Conservation (phyloP, 2,888 invertebrate genomes). For the Lasioglossum morio region DNA sequence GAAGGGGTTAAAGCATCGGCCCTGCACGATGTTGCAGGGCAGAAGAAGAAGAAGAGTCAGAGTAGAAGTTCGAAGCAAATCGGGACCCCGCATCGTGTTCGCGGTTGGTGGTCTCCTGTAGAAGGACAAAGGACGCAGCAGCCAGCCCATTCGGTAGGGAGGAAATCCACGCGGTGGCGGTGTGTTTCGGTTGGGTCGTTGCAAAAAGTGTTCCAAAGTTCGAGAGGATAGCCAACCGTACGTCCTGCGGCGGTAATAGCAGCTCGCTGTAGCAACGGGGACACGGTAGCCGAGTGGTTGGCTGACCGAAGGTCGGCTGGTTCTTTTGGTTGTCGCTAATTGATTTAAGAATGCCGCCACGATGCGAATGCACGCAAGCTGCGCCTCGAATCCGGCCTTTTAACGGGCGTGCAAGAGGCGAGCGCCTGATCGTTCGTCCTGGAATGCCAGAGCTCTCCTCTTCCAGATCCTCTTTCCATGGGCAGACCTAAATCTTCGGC, state of each 20-base stretch:
- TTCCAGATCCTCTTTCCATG: conserved; percentile 35
- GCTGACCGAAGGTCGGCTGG: conserved; percentile 80
- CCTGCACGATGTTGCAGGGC: not conserved
- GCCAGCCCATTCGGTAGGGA: conserved; percentile 54
- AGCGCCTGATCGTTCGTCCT: conserved; percentile 45
- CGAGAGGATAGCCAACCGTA: conserved; percentile 47
- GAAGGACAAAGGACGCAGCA: conserved; percentile 58
- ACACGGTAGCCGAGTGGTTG: conserved; percentile 72
- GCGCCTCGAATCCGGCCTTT: conserved; percentile 62
- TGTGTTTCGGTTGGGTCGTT: conserved; percentile 49
- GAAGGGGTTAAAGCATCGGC: not conserved
- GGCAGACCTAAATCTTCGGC: conserved; percentile 50
- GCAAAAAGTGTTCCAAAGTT: conserved; percentile 67
- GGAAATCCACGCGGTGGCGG: conserved; percentile 45
- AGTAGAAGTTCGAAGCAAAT: conserved; percentile 46
- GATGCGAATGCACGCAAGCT: conserved; percentile 64
- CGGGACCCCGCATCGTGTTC: conserved; percentile 39
- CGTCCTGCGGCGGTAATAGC: conserved; percentile 58
- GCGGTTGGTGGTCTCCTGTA: conserved; percentile 55
- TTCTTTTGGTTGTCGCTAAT: conserved; percentile 79
- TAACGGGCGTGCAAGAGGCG: conserved; percentile 32
- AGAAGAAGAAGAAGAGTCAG: not conserved
- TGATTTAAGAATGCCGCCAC: conserved; percentile 77
- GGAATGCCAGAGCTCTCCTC: conserved; percentile 54
- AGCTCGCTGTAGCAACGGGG: conserved; percentile 47